These are phyloP conservation scores for Phaenicophaeus curvirostris DNA, from an alignment of 2,797 vertebrate genomes.

Conservation along the genomic window DNA sequence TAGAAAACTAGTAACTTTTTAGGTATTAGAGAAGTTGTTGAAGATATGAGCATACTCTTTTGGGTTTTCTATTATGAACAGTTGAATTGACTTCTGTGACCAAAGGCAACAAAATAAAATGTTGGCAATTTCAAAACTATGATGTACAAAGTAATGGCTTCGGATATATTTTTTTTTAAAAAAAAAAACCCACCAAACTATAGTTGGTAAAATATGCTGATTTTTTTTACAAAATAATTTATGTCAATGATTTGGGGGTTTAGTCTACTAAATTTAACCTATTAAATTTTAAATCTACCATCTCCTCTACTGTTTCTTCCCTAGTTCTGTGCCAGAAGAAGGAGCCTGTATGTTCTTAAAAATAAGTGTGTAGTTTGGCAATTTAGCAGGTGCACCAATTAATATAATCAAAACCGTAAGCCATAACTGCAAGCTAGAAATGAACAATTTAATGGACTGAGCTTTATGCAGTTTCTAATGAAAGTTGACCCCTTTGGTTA, in stretches of 20 bases:
- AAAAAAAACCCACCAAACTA: no score
- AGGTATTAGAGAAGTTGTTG: background rate
- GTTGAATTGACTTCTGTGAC: background rate
- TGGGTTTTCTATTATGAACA: background rate
- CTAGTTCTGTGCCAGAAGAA: background rate
- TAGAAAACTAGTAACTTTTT: background rate
- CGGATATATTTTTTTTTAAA: background rate
- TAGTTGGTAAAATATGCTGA: background rate
- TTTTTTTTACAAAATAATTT: background rate
- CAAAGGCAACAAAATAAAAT: background rate
- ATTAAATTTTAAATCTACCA: background rate
- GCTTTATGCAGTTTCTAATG: slow-evolving; percentile 62
- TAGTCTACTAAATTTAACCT: background rate
- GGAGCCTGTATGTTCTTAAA: background rate
- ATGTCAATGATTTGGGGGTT: background rate
- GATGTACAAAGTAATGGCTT: background rate
- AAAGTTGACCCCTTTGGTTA: slow-evolving; percentile 49
- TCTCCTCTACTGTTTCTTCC: background rate
- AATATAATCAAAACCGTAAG: slow-evolving; percentile 48
- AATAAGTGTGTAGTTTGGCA: slow-evolving; percentile 5
- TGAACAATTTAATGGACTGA: slow-evolving; percentile 51
- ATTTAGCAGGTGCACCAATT: slow-evolving; percentile 32
- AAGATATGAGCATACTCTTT: background rate
- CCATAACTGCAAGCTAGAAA: slow-evolving; percentile 28
- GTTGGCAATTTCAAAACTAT: background rate